These are phyloP conservation scores for Cotesia chilonis DNA, from an alignment of 1,140 invertebrate genomes.

Conservation along the genomic window DNA sequence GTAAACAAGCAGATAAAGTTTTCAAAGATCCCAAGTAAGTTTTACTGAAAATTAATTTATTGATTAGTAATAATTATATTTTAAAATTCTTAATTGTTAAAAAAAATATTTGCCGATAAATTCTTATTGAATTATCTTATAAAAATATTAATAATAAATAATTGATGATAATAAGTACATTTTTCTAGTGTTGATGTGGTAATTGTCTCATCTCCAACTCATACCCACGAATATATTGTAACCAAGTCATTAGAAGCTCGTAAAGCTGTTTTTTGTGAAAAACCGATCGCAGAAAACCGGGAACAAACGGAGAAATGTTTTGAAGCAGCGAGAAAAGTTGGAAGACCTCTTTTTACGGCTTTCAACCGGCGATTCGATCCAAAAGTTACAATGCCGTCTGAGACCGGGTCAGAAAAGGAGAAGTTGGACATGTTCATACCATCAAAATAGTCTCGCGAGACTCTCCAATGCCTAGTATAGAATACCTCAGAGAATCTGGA, in stretches of 20 bases:
- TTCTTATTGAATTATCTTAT: slow-evolving; percentile 17
- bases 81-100: too few species aligned
- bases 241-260: slow-evolving; percentile 68
- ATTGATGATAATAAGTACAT: neutral
- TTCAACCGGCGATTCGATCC: slow-evolving; percentile 79
- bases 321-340: slow-evolving; percentile 67
- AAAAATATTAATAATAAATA: neutral
- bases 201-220: slow-evolving; percentile 71
- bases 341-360: slow-evolving; percentile 70
- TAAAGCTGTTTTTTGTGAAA: slow-evolving; percentile 77
- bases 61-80: too few species aligned
- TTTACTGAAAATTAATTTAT: too few species aligned
- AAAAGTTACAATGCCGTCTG: slow-evolving; percentile 66
- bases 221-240: slow-evolving; percentile 71
- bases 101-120: too few species aligned
- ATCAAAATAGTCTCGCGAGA: slow-evolving; percentile 73
- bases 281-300: slow-evolving; percentile 72
- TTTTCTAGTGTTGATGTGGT: slow-evolving; percentile 67
- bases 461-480: slow-evolving; percentile 70
- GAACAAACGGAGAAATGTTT: slow-evolving; percentile 69
- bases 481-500: slow-evolving; percentile 73
- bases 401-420: slow-evolving; percentile 66
- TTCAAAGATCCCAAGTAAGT: slow-evolving; percentile 69
- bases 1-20: slow-evolving; percentile 65
- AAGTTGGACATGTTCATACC: slow-evolving; percentile 71